Percentiles rank a stretch among this genome's conserved stretches.
These are phyloP conservation scores for Drosophila sproati DNA, from an alignment of 1,140 invertebrate genomes.

Conservation along the genomic window DNA sequence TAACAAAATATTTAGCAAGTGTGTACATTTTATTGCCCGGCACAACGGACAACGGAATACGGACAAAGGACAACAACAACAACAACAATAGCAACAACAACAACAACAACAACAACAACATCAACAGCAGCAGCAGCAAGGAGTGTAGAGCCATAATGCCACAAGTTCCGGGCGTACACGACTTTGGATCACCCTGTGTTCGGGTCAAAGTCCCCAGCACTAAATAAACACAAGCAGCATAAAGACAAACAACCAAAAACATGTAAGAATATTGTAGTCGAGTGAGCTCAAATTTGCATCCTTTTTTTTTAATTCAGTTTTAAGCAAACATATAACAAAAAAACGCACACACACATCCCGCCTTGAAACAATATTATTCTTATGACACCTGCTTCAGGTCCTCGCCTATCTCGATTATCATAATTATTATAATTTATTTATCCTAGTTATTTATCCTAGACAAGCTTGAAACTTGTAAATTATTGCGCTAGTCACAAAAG, in stretches of 20 bases:
- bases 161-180: background rate
- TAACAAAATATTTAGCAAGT: slow-evolving; percentile 79
- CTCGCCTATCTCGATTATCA: no score
- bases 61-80: slow-evolving; percentile 10
- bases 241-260: background rate
- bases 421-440: no score
- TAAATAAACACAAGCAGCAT: background rate
- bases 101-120: slow-evolving; percentile 1
- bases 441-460: no score
- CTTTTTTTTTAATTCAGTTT: no score
- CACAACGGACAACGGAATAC: background rate
- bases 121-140: slow-evolving; percentile 35
- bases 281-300: no score
- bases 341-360: no score
- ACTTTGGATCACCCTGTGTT: background rate
- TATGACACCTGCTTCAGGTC: no score
- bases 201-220: background rate
- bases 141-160: background rate
- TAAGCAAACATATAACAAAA: no score
- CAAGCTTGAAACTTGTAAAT: no score
- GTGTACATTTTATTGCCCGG: slow-evolving; percentile 67
- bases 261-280: no score
- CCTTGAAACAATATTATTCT: no score
- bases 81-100: slow-evolving; percentile 18
- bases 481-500: no score